A percentile compares a stretch with the other conserved stretches of the same genome.
These are phyloP conservation scores for Chloroclysta siterata DNA, from an alignment of 2,888 invertebrate species.

Conservation along the genomic window DNA sequence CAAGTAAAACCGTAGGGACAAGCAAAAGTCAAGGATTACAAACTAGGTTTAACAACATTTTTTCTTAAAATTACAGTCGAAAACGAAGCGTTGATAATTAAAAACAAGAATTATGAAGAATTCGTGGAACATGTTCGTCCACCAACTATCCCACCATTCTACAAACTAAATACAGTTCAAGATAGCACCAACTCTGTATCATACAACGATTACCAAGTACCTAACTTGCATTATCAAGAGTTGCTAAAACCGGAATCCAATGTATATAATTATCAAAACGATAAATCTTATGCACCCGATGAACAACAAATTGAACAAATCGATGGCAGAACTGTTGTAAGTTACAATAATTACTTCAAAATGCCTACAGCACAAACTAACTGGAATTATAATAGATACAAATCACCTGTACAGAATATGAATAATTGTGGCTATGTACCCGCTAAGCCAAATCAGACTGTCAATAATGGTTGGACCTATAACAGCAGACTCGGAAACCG, in stretches of 20 bases:
- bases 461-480: neutral
- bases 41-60: no score
- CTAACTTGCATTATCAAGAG: conserved; percentile 1
- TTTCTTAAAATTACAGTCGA: conserved; percentile 14
- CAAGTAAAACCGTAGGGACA: no score
- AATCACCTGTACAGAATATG: neutral
- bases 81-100: conserved; percentile 15
- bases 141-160: neutral
- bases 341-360: conserved; percentile 23
- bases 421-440: conserved; percentile 4
- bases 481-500: conserved; percentile 2
- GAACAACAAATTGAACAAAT: conserved; percentile 8
- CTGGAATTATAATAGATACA: neutral
- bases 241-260: neutral
- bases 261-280: conserved; percentile 1
- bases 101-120: conserved; percentile 31
- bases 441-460: neutral
- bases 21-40: no score
- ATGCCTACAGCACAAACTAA: neutral
- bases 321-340: conserved; percentile 7
- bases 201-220: conserved; percentile 3
- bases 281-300: neutral
- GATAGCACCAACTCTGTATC: neutral
- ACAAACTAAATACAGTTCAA: neutral
- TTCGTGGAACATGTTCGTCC: conserved; percentile 18